Evolutionary conservation across 2,113 vertebrate species (phyloP), one percentile per base, ranked within the genome.

Genomic region (Bungarus multicinctus): DNA sequence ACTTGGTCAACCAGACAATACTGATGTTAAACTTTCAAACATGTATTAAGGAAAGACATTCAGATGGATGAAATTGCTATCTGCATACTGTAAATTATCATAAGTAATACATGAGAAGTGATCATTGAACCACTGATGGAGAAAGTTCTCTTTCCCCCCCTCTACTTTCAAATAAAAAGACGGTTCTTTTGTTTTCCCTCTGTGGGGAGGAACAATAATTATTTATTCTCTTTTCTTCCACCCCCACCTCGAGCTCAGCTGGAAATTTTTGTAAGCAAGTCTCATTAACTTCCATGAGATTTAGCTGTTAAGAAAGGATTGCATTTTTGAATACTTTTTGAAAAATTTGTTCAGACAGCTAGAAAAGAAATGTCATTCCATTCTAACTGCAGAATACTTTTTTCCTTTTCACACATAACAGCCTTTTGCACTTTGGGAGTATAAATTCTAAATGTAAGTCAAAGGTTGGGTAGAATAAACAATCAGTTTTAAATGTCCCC

Each of bases 51-150:
- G 43, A 88, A 45, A 89, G 60, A 7, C 93, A 88, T 57, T 90
- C n/a, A 92, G 93, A 90, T 30, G 87, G 20, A 50, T 9, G 27
- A 9, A 25, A 89, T 2, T 22, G 64, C 50, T 69, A 90, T 53
- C 53, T 92, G 55, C 91, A 81, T 89, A 14, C 30, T 60, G 27
- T 86, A 87, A 94, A 90, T 43, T 89, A 92, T 43, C 6, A 53
- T 3, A 91, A 27, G 43, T 91, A 89, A 58, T 89, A 89, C 55
- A 92, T 94, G 86, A 58, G 45, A 92, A 92, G 43, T 58, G 27
- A 55, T 34, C 92, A 43, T 39, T 27, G 69, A 91, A 5, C 74
- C 52, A 92, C 85, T 54, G 9, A 45, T 55, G 47, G 3, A 93
- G 64, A 93, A 92, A 58, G 90, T 87, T 52, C 54, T 27, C n/a